These are phyloP conservation scores for Spinibarbus caldwelli DNA, from an alignment of 2,797 vertebrate genomes.

Conservation along the genomic window DNA sequence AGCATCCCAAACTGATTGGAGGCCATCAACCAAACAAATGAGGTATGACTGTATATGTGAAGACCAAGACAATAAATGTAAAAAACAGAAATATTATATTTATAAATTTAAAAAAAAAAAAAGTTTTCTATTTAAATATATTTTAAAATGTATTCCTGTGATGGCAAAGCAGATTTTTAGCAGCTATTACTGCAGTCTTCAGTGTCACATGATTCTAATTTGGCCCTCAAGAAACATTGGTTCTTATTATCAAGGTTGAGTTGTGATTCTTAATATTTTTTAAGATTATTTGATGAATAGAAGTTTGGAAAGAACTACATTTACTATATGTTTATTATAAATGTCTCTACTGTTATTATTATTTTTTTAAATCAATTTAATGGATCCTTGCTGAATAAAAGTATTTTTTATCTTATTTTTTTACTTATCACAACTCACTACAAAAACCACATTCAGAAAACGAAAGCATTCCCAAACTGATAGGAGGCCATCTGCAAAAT, in stretches of 20 bases:
- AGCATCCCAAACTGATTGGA: neutral
- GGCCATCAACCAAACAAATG: neutral
- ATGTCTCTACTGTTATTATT: too few species aligned
- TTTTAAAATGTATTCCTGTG: neutral
- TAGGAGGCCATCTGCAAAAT: neutral
- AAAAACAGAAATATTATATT: too few species aligned
- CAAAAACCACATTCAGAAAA: neutral
- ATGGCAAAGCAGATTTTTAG: neutral
- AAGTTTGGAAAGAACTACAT: neutral
- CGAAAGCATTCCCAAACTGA: too few species aligned
- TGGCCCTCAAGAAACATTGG: neutral
- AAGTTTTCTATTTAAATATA: neutral
- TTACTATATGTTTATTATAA: neutral
- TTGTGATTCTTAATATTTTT: neutral
- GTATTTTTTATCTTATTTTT: neutral
- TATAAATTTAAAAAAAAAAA: neutral
- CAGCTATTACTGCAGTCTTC: neutral
- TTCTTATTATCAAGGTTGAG: neutral
- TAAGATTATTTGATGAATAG: neutral
- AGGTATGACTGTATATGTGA: neutral
- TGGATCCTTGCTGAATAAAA: neutral
- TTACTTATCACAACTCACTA: neutral
- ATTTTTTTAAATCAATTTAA: neutral
- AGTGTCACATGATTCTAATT: neutral
- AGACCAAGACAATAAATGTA: neutral